Percentiles rank a stretch among this genome's conserved stretches.
Conservation (phyloP, 2,888 invertebrate genomes). For the Apotomis turbidana region DNA sequence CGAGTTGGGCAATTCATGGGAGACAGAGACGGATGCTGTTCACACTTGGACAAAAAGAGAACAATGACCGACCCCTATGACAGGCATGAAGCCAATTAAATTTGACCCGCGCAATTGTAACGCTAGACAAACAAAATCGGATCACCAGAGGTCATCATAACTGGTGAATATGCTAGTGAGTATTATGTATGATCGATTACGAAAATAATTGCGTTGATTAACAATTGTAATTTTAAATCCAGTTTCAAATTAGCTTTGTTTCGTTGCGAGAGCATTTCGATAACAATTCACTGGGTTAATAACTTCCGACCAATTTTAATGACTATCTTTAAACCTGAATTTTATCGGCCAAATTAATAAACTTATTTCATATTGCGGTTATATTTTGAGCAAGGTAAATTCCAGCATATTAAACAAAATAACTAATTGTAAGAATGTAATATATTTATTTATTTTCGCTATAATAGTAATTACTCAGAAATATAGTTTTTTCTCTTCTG, state of each 20-base stretch:
- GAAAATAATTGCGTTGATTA: conserved; percentile 54
- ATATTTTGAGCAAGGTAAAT: neutral
- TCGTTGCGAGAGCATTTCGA: conserved; percentile 9
- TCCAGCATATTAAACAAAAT: neutral
- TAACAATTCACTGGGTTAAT: conserved; percentile 9
- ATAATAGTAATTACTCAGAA: too few relatives aligned
- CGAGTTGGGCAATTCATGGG: conserved; percentile 63
- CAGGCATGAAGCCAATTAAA: conserved; percentile 35
- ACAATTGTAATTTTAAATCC: conserved; percentile 46
- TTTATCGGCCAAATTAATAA: neutral
- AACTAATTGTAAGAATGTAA: neutral
- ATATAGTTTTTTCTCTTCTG: too few relatives aligned
- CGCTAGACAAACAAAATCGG: conserved; percentile 4
- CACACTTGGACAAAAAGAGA: conserved; percentile 38
- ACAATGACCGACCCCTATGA: conserved; percentile 38
- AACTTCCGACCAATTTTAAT: conserved; percentile 15
- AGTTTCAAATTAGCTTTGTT: conserved; percentile 30
- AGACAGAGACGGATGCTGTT: conserved; percentile 52
- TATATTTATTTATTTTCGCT: neutral
- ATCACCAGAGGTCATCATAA: conserved; percentile 7
- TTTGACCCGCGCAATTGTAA: conserved; percentile 20
- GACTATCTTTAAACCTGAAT: neutral
- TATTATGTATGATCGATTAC: conserved; percentile 48
- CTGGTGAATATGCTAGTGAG: neutral
- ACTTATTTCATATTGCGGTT: neutral